phyloP scores from a whole-genome alignment of 2,797 vertebrate species.

The Rhadinocentrus ornatus region DNA sequence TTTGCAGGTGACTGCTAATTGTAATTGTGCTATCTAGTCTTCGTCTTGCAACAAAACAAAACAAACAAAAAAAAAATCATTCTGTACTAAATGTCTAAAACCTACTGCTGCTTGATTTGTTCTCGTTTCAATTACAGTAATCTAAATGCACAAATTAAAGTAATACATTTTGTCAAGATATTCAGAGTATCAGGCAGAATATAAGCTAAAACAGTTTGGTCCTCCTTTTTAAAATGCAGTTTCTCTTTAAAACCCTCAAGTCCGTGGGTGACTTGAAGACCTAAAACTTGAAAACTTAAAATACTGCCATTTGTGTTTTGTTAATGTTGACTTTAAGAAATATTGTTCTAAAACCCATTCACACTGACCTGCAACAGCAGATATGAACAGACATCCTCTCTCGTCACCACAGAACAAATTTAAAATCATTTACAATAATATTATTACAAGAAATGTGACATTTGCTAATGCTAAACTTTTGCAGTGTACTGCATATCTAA shows the following conservation, averaged over 20 bases:
- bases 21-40: not conserved
- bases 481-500: no score
- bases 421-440: no score
- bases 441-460: not conserved
- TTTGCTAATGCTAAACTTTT: no score
- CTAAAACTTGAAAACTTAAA: no score
- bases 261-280: not conserved
- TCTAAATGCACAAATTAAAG: not conserved
- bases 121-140: not conserved
- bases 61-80: no score
- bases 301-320: not conserved
- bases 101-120: not conserved
- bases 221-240: not conserved
- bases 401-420: not conserved
- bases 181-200: not conserved
- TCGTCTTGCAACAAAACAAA: not conserved
- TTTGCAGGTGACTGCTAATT: not conserved
- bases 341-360: not conserved
- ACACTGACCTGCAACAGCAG: not conserved
- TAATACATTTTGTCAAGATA: constrained; percentile 1
- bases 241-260: not conserved
- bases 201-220: not conserved
- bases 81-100: not conserved
- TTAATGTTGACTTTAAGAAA: not conserved
- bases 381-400: not conserved